A percentile compares a stretch with the other conserved stretches of the same genome.
phyloP scores from a whole-genome alignment of 1,140 invertebrate species.

The Anastrepha ludens region DNA sequence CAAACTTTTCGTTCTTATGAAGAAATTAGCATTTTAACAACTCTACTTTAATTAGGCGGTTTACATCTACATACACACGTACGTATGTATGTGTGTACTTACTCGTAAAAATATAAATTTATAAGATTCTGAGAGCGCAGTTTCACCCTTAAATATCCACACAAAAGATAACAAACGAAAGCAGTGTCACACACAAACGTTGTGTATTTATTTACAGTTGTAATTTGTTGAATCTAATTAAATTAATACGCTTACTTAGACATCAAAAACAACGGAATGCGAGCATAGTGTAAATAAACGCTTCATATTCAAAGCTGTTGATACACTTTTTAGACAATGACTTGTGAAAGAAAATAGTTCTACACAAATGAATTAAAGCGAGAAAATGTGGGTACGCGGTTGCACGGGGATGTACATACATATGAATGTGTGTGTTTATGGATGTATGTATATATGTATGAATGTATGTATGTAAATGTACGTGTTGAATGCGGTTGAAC shows the following conservation, averaged over 20 bases:
- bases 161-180: no score
- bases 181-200: background rate
- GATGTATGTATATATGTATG: no score
- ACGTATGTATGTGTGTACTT: background rate
- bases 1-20: no score
- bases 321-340: slow-evolving; percentile 9
- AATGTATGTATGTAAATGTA: background rate
- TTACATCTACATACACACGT: background rate
- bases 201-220: background rate
- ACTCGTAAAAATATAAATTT: background rate
- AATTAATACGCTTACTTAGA: slow-evolving; percentile 50
- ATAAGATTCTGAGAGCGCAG: background rate
- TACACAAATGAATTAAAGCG: background rate
- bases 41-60: no score
- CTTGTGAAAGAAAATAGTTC: background rate
- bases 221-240: slow-evolving; percentile 43
- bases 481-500: slow-evolving; percentile 20
- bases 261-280: slow-evolving; percentile 35
- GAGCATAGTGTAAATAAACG: slow-evolving; percentile 21
- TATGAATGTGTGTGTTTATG: no score
- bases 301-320: slow-evolving; percentile 27
- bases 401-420: no score
- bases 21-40: no score
- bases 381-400: background rate
- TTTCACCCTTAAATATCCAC: no score